A percentile compares a stretch with the other conserved stretches of the same genome.
phyloP scores from a whole-genome alignment of 2,888 invertebrate species.

The Hirtodrosophila duncani region DNA sequence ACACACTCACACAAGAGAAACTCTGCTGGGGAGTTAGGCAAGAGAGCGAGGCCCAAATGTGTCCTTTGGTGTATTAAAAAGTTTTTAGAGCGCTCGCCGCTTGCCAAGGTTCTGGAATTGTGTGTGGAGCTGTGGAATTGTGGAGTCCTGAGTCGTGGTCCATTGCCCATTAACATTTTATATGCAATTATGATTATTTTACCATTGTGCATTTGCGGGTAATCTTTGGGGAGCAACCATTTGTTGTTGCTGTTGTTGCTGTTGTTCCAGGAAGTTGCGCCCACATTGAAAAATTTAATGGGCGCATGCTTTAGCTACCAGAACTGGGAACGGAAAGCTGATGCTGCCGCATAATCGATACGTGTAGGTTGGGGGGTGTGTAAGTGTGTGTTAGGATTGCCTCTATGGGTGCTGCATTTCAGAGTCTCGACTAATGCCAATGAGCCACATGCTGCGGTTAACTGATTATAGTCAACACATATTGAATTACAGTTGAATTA shows the following conservation, averaged over 20 bases:
- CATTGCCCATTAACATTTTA: constrained; percentile 73
- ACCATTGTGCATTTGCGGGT: constrained; percentile 73
- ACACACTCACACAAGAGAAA: constrained; percentile 19
- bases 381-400: too few relatives aligned
- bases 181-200: constrained; percentile 73
- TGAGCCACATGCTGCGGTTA: constrained; percentile 42
- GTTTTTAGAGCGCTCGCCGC: constrained; percentile 45
- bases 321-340: too few relatives aligned
- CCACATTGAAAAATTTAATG: constrained; percentile 48
- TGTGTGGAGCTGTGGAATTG: too few relatives aligned
- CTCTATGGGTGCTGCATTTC: too few relatives aligned
- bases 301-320: constrained; percentile 35
- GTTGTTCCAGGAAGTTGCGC: constrained; percentile 30
- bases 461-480: too few relatives aligned
- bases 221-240: constrained; percentile 67
- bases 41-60: constrained; percentile 59
- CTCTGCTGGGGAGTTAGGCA: constrained; percentile 21
- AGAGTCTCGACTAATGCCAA: too few relatives aligned
- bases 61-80: constrained; percentile 74
- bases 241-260: constrained; percentile 20
- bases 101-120: constrained; percentile 22
- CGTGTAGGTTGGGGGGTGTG: too few relatives aligned
- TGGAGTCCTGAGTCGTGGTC: constrained; percentile 34
- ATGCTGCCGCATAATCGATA: constrained; percentile 21
- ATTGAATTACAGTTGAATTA: constrained; percentile 17